A percentile compares a stretch with the other conserved stretches of the same genome.
These are phyloP conservation scores for Busseola fusca DNA, from an alignment of 2,888 invertebrate genomes.

Conservation along the genomic window DNA sequence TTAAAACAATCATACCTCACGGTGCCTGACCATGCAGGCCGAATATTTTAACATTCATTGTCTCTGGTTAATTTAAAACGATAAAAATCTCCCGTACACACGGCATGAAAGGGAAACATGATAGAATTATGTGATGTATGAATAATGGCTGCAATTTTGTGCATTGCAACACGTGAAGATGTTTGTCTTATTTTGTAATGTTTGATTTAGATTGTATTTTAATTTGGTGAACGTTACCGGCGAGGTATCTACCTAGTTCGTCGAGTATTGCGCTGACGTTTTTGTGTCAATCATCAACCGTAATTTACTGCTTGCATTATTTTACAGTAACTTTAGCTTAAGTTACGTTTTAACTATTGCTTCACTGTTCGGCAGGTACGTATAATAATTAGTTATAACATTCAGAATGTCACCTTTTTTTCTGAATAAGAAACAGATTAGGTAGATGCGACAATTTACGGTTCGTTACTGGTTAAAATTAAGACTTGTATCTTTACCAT, in stretches of 20 bases:
- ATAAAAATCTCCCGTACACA: constrained; percentile 68
- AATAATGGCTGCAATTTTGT: constrained; percentile 68
- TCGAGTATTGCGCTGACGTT: constrained; percentile 31
- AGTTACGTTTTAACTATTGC: neutral
- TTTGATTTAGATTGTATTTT: constrained; percentile 66
- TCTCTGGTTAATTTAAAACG: constrained; percentile 67
- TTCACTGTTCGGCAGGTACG: neutral
- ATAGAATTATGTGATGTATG: constrained; percentile 58
- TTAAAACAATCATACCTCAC: constrained; percentile 65
- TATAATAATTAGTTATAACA: neutral
- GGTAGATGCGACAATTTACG: neutral
- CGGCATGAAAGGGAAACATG: constrained; percentile 69
- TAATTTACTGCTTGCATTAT: constrained; percentile 6
- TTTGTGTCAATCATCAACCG: constrained; percentile 22
- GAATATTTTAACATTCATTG: constrained; percentile 72
- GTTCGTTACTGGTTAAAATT: too few species aligned
- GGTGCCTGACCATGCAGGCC: constrained; percentile 73
- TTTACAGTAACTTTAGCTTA: neutral
- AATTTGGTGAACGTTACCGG: constrained; percentile 53
- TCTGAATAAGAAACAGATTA: neutral
- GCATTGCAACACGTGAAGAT: constrained; percentile 68
- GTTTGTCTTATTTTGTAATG: constrained; percentile 61
- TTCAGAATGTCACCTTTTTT: neutral
- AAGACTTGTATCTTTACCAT: neutral
- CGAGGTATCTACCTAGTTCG: constrained; percentile 11